Evolutionary conservation across 1,140 invertebrate species (phyloP), one percentile per base, ranked within the genome.

Genomic region (Neomicropteryx cornuta): DNA sequence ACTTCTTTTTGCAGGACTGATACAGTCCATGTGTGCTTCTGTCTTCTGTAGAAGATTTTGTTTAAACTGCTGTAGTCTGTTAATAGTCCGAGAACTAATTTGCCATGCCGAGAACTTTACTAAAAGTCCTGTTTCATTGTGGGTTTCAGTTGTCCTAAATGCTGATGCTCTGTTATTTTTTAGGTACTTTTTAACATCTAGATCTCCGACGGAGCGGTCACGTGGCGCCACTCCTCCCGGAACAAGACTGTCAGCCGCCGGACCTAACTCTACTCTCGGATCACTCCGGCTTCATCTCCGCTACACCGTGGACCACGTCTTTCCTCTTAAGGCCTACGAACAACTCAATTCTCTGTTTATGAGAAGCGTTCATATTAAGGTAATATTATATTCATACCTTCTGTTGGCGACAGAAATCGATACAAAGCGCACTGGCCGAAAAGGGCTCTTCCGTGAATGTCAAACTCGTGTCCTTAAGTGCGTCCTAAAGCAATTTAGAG

Each of bases 261-360:
- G 70, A 45, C 51, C 56, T 13, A 70, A 72, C 50, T 72, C 75
- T 33, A 70, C 73, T 30, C 72, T 90, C 33, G 88, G 88, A 39
- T 86, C 87, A 4, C 60, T 94, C 38, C 72, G 89, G 29, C 70
- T 94, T 21, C 82, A 86, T 52, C 76, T 93, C 43, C 79, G 88
- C 53, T 92, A 92, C 60, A 88, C 82, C 4, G 81, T 85, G 13
- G 88, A 92, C 68, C 78, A 87, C 64, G 87, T 93, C 21, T 88
- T 94, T 60, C 76, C 82, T 19, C 75, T 81, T 29, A 71, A 79
- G 35, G 79, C 81, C 45, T 94, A 94, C 52, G 75, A 83, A 35
- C 72, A 75, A 47, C 67, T 94, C 3, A 70, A 83, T 46, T 75
- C 78, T 50, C 63, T 91, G 23, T 66, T 93, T 20, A 65, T 91